phyloP scores from a whole-genome alignment of 2,888 invertebrate genomes.

The Acronicta psi region DNA sequence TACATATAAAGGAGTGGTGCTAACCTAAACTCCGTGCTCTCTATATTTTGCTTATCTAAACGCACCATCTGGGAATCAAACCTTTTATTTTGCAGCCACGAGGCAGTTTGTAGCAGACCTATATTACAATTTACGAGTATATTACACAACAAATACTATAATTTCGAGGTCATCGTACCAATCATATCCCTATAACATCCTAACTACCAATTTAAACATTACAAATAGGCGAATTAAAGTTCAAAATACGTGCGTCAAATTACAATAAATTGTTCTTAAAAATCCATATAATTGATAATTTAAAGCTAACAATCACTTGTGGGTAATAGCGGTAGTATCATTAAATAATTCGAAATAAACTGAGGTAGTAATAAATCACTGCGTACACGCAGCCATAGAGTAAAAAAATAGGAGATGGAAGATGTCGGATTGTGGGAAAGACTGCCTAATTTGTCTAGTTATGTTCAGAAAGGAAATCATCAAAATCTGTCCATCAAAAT shows the following conservation, averaged over 20 bases:
- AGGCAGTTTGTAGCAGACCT: not conserved
- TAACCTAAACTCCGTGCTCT: too few species aligned
- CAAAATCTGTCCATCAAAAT: too few species aligned
- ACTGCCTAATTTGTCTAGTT: too few species aligned
- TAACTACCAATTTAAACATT: conserved; percentile 33
- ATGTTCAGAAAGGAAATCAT: too few species aligned
- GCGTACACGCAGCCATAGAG: conserved; percentile 31
- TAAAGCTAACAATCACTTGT: conserved; percentile 37
- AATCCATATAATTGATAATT: conserved; percentile 46
- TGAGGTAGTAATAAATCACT: conserved; percentile 35
- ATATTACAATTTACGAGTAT: conserved; percentile 15
- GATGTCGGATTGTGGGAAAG: not conserved
- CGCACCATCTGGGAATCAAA: not conserved
- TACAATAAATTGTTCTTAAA: conserved; percentile 40
- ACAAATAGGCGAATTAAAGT: conserved; percentile 27
- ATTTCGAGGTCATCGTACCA: conserved; percentile 25
- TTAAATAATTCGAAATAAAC: conserved; percentile 40
- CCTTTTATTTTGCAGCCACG: too few species aligned
- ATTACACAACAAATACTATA: conserved; percentile 28
- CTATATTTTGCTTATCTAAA: too few species aligned
- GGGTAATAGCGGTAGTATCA: conserved; percentile 29
- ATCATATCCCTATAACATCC: conserved; percentile 14
- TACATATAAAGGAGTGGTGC: too few species aligned
- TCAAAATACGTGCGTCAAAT: conserved; percentile 17
- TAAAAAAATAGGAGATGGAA: too few species aligned